Conservation (phyloP, 2,113 vertebrate species). For the Notarius lentiginosus region DNA sequence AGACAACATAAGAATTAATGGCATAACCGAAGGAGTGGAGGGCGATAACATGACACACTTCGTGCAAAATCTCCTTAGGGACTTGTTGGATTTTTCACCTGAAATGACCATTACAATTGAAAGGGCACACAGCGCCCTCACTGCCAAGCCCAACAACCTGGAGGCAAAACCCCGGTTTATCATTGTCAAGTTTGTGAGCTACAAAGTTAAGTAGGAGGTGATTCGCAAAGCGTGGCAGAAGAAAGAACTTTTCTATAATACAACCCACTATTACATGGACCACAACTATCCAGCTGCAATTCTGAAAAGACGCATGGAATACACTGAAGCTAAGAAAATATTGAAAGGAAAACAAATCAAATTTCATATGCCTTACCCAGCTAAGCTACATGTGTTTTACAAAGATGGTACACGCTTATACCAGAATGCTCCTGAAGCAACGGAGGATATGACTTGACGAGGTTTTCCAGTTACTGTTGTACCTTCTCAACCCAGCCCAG, state of each 20-base stretch:
- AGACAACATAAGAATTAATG: no score
- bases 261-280: background rate
- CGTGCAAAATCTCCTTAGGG: no score
- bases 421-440: conserved; percentile 12
- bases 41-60: no score
- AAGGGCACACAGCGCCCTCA: no score
- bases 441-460: background rate
- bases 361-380: conserved; percentile 16
- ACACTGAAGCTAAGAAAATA: background rate
- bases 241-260: background rate
- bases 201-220: background rate
- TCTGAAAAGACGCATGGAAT: conserved; percentile 1
- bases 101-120: no score
- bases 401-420: background rate
- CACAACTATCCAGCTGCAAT: background rate
- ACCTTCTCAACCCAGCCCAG: no score
- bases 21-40: no score
- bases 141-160: background rate
- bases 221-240: background rate
- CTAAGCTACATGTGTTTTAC: background rate
- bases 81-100: no score
- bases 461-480: background rate
- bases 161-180: background rate
- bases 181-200: background rate
- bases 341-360: conserved; percentile 23